phyloP scores from a whole-genome alignment of 2,113 vertebrate genomes.

The Cavia aperea region DNA sequence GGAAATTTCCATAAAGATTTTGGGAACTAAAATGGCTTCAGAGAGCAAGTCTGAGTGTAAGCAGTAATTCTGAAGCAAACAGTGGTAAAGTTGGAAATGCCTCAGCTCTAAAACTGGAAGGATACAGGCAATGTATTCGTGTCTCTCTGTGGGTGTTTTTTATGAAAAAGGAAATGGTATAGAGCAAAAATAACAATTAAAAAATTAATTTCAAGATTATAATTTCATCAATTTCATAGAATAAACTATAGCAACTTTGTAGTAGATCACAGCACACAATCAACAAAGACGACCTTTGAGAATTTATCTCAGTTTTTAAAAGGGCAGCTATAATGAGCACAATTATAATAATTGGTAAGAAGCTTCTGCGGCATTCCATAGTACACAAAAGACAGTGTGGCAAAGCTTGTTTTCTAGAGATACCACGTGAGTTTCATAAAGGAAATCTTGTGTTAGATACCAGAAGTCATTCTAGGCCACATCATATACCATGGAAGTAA shows the following conservation, averaged over 20 bases:
- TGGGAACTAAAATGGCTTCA: constrained; percentile 17
- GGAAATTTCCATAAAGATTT: constrained; percentile 32
- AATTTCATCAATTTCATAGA: constrained; percentile 54
- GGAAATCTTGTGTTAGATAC: constrained; percentile 28
- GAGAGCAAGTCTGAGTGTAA: constrained; percentile 4
- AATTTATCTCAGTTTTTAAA: constrained; percentile 58
- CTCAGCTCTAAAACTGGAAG: constrained; percentile 36
- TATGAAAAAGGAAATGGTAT: neutral
- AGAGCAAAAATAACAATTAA: constrained; percentile 50
- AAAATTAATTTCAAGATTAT: constrained; percentile 58
- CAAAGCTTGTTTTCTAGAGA: neutral
- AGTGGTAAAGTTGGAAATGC: neutral
- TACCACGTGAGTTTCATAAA: constrained; percentile 31
- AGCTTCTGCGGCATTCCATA: constrained; percentile 49
- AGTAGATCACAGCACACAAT: constrained; percentile 61
- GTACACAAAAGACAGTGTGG: constrained; percentile 50
- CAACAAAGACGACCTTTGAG: constrained; percentile 63
- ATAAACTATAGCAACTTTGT: constrained; percentile 36
- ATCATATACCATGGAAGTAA: neutral
- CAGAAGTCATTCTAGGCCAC: neutral
- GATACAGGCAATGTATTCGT: neutral
- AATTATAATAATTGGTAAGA: constrained; percentile 66
- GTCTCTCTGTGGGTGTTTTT: constrained; percentile 17
- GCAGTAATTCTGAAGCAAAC: constrained; percentile 28
- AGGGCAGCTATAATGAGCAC: constrained; percentile 57